These are phyloP conservation scores for Larimichthys crocea DNA, from an alignment of 2,113 vertebrate genomes.

Conservation along the genomic window DNA sequence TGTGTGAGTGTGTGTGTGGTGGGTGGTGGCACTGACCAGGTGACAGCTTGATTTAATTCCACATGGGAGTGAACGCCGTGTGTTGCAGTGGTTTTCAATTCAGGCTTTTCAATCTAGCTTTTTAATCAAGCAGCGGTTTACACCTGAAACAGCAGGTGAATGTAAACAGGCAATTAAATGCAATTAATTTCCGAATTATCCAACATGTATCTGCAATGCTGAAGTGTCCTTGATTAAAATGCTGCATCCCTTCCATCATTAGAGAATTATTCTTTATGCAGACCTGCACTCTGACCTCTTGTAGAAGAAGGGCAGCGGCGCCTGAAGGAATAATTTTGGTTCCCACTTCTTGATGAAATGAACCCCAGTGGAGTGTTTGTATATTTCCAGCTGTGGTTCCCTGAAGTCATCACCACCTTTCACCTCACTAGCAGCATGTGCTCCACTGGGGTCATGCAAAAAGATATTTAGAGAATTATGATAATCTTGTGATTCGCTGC, in stretches of 20 bases:
- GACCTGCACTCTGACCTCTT: constrained; percentile 47
- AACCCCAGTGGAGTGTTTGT: constrained; percentile 1
- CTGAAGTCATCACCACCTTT: neutral
- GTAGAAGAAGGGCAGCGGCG: neutral
- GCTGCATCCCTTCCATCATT: constrained; percentile 4
- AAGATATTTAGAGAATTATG: neutral
- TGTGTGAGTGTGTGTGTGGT: constrained; percentile 38
- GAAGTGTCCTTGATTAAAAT: constrained; percentile 36
- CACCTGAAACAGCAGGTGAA: constrained; percentile 53
- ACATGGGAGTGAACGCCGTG: constrained; percentile 84
- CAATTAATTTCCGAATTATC: constrained; percentile 20
- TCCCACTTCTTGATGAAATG: neutral
- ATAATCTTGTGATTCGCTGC: neutral
- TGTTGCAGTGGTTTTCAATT: constrained; percentile 46
- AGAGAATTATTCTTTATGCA: constrained; percentile 9
- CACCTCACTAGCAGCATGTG: neutral
- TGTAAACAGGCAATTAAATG: constrained; percentile 57
- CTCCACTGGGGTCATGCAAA: neutral
- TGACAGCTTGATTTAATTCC: constrained; percentile 87
- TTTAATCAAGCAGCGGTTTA: constrained; percentile 42
- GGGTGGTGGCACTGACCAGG: constrained; percentile 74
- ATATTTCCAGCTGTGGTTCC: constrained; percentile 2
- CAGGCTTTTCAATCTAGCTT: constrained; percentile 37
- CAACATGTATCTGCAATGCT: constrained; percentile 17
- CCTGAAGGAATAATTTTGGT: neutral